These are phyloP conservation scores for Pheosia gnoma DNA, from an alignment of 2,888 invertebrate species.

Conservation along the genomic window DNA sequence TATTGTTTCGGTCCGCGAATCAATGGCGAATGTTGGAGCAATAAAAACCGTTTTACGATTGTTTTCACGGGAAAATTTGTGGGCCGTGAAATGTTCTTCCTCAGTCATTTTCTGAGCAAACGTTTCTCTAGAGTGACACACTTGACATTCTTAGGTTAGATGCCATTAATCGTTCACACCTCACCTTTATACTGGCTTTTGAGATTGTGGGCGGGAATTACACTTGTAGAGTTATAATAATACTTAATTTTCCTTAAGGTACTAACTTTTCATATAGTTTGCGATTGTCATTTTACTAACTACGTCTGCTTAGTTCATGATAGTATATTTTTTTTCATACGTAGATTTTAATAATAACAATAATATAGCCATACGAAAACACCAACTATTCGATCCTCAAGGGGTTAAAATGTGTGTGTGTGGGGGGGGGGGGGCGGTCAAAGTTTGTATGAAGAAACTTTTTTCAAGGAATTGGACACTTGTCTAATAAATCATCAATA, in stretches of 20 bases:
- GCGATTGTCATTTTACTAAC: too few relatives aligned
- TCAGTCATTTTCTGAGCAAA: conserved; percentile 71
- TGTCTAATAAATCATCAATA: too few relatives aligned
- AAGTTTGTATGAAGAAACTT: too few relatives aligned
- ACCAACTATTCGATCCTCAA: too few relatives aligned
- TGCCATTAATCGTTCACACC: conserved; percentile 47
- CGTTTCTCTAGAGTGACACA: conserved; percentile 59
- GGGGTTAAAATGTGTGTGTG: too few relatives aligned
- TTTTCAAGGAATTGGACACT: too few relatives aligned
- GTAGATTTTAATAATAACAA: too few relatives aligned
- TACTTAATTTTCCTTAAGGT: too few relatives aligned
- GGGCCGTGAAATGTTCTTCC: conserved; percentile 77
- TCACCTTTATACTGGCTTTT: conserved; percentile 16
- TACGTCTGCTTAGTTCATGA: background rate
- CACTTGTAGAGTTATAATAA: background rate
- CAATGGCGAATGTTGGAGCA: conserved; percentile 82
- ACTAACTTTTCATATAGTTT: too few relatives aligned
- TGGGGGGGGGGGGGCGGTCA: too few relatives aligned
- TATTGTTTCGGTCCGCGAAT: conserved; percentile 81
- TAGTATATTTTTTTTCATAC: background rate
- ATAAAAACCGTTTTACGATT: conserved; percentile 82
- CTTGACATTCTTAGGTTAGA: conserved; percentile 61
- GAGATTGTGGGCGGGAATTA: background rate
- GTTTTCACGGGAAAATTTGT: conserved; percentile 82
- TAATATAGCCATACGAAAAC: too few relatives aligned